phyloP scores from a whole-genome alignment of 2,797 vertebrate species.

The Alcedo atthis region DNA sequence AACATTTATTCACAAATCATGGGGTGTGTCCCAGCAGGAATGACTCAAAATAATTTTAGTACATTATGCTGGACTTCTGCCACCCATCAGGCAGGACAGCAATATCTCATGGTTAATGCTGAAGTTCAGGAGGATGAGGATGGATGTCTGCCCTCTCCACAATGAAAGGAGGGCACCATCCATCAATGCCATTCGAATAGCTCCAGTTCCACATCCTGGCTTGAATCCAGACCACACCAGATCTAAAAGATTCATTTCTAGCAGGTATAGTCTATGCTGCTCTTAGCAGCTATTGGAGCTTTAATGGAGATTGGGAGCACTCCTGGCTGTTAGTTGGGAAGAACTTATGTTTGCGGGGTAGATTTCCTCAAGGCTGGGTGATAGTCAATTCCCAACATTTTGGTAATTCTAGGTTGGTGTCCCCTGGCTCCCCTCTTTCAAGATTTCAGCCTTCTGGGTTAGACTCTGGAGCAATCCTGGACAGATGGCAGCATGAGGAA shows the following conservation, averaged over 20 bases:
- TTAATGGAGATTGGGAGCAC: background rate
- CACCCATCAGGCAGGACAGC: background rate
- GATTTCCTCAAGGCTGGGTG: background rate
- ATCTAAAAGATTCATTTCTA: background rate
- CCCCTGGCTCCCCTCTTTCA: background rate
- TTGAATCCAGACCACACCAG: background rate
- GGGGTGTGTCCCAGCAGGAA: background rate
- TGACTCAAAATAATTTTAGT: slow-evolving; percentile 18
- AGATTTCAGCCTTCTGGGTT: background rate
- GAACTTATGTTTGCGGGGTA: background rate
- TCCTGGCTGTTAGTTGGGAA: background rate
- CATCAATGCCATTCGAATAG: background rate
- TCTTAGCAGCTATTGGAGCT: background rate
- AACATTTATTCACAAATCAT: background rate
- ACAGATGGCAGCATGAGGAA: background rate
- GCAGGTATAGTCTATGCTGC: background rate
- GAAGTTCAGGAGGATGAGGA: slow-evolving; percentile 55
- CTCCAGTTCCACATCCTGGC: background rate
- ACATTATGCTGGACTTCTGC: slow-evolving; percentile 28
- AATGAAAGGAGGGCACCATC: background rate
- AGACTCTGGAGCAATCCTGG: background rate
- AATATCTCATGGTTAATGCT: slow-evolving; percentile 50
- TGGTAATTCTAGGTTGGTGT: background rate
- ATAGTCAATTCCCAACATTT: background rate
- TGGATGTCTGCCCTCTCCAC: slow-evolving; percentile 28